phyloP scores from a whole-genome alignment of 1,140 invertebrate genomes.

The Archivesica marissinica region DNA sequence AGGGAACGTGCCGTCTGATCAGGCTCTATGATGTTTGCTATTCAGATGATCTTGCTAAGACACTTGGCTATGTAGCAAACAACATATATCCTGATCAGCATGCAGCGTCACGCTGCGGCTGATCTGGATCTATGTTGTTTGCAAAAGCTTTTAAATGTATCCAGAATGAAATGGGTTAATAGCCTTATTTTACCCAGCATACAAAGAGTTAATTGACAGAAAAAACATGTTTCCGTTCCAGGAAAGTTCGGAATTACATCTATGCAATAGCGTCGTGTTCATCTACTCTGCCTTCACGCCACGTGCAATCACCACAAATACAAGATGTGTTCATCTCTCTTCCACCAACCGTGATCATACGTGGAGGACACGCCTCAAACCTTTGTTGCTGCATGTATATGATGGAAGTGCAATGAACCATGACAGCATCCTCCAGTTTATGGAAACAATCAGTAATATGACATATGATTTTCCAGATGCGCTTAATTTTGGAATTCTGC shows the following conservation, averaged over 20 bases:
- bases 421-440: not conserved
- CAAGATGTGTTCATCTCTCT: not conserved
- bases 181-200: no score
- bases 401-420: not conserved
- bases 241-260: not conserved
- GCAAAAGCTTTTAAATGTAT: no score
- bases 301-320: not conserved
- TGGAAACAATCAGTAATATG: not conserved
- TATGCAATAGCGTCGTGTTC: constrained; percentile 31
- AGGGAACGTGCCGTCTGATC: no score
- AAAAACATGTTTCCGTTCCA: not conserved
- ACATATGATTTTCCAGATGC: not conserved
- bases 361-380: not conserved
- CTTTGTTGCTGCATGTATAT: constrained; percentile 22
- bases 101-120: no score
- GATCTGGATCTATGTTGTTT: no score
- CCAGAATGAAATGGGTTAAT: no score
- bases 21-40: no score
- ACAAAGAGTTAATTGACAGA: not conserved
- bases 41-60: no score
- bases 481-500: constrained; percentile 14
- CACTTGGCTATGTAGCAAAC: no score
- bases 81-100: no score
- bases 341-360: not conserved
- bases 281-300: not conserved